phyloP scores from a whole-genome alignment of 2,113 vertebrate species.

The Elephas maximus region DNA sequence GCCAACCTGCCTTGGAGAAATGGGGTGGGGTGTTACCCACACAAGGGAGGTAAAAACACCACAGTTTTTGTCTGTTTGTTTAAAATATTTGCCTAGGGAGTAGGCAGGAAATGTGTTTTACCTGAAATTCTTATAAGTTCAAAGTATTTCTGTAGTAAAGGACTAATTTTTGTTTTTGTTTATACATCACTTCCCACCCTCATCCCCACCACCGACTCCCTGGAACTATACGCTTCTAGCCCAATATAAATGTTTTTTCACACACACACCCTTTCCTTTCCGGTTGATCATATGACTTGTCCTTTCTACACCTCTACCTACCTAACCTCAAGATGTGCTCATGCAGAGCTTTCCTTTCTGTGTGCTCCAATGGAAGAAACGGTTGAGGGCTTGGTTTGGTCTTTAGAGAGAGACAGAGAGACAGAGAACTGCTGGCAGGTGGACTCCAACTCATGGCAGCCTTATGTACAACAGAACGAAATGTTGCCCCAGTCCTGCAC shows the following conservation, averaged over 20 bases:
- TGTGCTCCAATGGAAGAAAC: neutral
- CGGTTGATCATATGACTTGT: neutral
- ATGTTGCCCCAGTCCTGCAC: neutral
- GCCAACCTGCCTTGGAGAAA: neutral
- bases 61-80: conserved; percentile 33
- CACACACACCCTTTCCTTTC: neutral
- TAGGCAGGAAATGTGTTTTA: conserved; percentile 56
- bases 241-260: neutral
- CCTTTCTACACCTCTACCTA: accelerated
- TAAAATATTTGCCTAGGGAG: conserved; percentile 77
- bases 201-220: neutral
- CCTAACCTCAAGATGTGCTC: neutral
- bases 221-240: neutral
- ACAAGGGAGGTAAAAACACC: conserved; percentile 20
- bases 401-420: neutral
- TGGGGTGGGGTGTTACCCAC: neutral
- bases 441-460: neutral
- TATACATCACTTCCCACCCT: neutral
- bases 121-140: conserved; percentile 50
- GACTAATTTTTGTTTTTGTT: conserved; percentile 44
- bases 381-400: neutral
- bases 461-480: neutral
- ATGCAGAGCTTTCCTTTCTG: neutral
- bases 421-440: neutral
- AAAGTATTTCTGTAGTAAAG: conserved; percentile 40